phyloP scores from a whole-genome alignment of 2,113 vertebrate genomes.

The Macheiramphus alcinus region DNA sequence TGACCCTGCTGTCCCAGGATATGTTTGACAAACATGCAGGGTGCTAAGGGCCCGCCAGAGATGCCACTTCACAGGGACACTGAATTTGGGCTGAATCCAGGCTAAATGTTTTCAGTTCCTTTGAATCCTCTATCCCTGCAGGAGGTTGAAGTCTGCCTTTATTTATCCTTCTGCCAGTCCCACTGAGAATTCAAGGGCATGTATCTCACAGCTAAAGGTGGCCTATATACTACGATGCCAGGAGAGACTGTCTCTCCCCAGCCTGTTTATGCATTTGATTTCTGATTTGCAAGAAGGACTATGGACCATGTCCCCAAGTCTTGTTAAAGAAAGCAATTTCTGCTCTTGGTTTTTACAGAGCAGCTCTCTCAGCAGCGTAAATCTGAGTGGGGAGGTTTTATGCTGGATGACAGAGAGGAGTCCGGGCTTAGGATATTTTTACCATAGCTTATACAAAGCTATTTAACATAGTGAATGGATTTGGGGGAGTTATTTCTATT shows the following conservation, averaged over 20 bases:
- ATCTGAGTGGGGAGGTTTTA: neutral
- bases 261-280: neutral
- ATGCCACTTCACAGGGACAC: neutral
- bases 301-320: neutral
- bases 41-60: neutral
- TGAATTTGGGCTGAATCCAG: neutral
- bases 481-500: conserved; percentile 3
- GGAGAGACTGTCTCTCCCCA: neutral
- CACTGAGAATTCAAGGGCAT: conserved; percentile 26
- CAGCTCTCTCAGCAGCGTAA: neutral
- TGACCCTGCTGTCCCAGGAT: neutral
- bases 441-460: neutral
- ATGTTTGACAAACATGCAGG: neutral
- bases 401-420: neutral
- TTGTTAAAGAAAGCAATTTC: neutral
- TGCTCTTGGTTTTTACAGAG: neutral
- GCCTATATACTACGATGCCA: neutral
- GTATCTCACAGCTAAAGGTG: neutral
- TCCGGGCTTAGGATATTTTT: conserved; percentile 2
- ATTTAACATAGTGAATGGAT: conserved; percentile 32
- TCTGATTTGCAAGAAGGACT: conserved; percentile 6
- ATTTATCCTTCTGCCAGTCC: conserved; percentile 6
- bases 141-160: neutral
- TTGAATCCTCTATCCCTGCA: neutral
- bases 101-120: neutral